Evolutionary conservation across 2,797 vertebrate species (phyloP).

Genomic region (Perodicticus potto): DNA sequence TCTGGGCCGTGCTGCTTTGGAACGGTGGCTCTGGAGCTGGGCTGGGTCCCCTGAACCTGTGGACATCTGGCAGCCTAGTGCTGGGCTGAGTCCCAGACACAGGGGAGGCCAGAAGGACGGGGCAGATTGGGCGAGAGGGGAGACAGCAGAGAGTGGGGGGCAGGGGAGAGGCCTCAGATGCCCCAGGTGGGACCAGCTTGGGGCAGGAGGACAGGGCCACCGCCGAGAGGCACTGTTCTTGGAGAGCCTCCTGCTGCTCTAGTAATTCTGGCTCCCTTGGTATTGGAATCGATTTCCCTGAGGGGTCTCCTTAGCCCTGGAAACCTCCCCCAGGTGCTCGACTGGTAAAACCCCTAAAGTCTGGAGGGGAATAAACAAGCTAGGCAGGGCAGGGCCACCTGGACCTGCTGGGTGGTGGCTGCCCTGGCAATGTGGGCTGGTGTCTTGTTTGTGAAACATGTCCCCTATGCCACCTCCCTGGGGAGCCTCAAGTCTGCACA

Average conservation of each 20-base stretch:
- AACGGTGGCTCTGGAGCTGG: neutral
- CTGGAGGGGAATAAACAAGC: constrained; percentile 29
- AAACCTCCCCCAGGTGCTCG: constrained; percentile 39
- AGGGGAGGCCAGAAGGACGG: constrained; percentile 64
- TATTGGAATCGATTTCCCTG: constrained; percentile 21
- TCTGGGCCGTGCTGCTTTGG: neutral
- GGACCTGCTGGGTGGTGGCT: neutral
- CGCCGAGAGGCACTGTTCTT: neutral
- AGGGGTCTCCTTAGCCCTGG: constrained; percentile 61
- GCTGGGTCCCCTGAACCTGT: constrained; percentile 23
- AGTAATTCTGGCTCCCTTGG: constrained; percentile 66
- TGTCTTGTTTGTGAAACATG: constrained; percentile 20
- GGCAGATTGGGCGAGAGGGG: constrained; percentile 60
- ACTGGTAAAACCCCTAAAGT: neutral
- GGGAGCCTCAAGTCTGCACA: constrained; percentile 10
- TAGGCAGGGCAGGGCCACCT: fast-evolving
- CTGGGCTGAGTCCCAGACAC: constrained; percentile 61
- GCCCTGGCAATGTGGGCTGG: neutral
- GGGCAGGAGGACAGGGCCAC: neutral
- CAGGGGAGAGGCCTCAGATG: neutral
- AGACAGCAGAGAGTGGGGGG: constrained; percentile 40
- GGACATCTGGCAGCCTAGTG: constrained; percentile 59
- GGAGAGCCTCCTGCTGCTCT: constrained; percentile 20
- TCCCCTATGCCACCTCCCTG: neutral
- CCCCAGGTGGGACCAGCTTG: constrained; percentile 41